Evolutionary conservation across 2,888 invertebrate species (phyloP), one percentile per base, ranked within the genome.

Genomic region (Furcula furcula): DNA sequence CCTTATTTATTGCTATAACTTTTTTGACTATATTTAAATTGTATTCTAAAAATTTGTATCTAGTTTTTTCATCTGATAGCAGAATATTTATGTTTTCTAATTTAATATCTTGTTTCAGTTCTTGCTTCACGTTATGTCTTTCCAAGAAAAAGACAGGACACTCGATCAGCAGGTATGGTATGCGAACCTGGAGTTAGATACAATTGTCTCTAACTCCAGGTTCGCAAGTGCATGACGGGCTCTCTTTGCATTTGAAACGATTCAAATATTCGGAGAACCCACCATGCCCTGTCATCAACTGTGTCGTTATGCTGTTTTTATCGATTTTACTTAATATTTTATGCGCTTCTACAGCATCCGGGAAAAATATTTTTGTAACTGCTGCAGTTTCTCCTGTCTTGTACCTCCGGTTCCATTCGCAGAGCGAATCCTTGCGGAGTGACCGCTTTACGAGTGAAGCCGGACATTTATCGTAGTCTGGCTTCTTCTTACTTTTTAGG

Each of bases 191-290:
- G 6, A n/a, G 2, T 7, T 3, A 5, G 7, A 7, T 7, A 19
- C n/a, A n/a, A n/a, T n/a, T n/a, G n/a, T 19, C 19, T 7, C 7
- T 5, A 3, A 7, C 2, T n/a, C 6, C 11, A 0, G 42, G 38
- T 3, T 42, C 33, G 10, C 42, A 42, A n/a, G n/a, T 11, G 28
- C 38, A 38, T n/a, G 34, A 32, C 6, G 35, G 38, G 25, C 9
- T 30, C 19, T 42, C 38, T n/a, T 33, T 37, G n/a, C 32, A 33
- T n/a, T 22, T 30, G 19, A 40, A 40, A 0, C 36, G 14, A 9
- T 27, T 13, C 25, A 36, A 23, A 23, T 40, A 40, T 4, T 32
- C 27, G 1, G 32, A 26, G 22, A 31, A 25, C 15, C 31, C 31
- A 7, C 31, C 23, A 7, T 31, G 31, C 4, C 25, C 31, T 7